Percentiles rank a stretch among this genome's conserved stretches.
Conservation (phyloP, 2,888 invertebrate genomes). For the Lepidocyrtoides sp. region DNA sequence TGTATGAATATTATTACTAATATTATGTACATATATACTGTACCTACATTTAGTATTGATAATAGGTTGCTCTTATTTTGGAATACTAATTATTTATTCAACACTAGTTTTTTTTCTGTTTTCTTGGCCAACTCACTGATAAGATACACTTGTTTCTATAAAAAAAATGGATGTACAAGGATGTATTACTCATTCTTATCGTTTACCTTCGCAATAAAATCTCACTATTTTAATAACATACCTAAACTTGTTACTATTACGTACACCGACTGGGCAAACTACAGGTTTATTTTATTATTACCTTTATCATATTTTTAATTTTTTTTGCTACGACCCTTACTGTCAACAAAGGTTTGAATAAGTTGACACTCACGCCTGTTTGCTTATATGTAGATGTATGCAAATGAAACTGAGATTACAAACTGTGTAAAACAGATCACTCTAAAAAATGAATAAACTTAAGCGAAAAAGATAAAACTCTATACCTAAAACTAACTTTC, state of each 20-base stretch:
- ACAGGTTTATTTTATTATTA: neutral
- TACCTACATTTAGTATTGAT: constrained; percentile 10
- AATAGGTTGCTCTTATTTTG: constrained; percentile 74
- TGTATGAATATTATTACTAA: neutral
- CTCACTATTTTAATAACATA: no score
- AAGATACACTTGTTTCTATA: constrained; percentile 40
- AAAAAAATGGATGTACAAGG: constrained; percentile 45
- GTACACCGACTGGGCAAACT: no score
- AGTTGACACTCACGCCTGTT: neutral
- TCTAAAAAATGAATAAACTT: constrained; percentile 48
- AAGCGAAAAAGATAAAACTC: neutral
- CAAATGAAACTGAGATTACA: constrained; percentile 70
- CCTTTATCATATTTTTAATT: neutral
- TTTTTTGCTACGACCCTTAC: neutral
- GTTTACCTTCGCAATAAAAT: neutral
- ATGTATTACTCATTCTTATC: constrained; percentile 44
- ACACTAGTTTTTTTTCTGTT: constrained; percentile 38
- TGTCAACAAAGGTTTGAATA: no score
- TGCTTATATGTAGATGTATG: constrained; percentile 42
- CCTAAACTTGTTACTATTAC: neutral
- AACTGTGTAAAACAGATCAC: constrained; percentile 64
- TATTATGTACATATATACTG: neutral
- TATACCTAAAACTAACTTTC: no score
- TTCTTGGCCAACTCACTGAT: constrained; percentile 52
- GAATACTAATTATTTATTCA: constrained; percentile 72